Conservation (phyloP, 1,140 invertebrate species). For the Brachionus rotundiformis region DNA sequence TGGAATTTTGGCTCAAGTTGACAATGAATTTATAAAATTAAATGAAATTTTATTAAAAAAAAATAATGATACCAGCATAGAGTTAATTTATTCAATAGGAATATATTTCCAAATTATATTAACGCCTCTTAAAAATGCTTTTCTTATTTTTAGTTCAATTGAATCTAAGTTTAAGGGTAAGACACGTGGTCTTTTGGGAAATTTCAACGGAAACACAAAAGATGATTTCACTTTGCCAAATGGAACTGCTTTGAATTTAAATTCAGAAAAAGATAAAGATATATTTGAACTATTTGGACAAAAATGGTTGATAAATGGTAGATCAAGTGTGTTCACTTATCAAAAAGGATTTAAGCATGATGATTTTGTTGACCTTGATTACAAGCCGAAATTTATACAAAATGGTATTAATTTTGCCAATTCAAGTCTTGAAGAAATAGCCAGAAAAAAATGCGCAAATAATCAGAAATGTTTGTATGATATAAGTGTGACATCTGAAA, state of each 20-base stretch:
- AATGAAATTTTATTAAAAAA: too few species aligned
- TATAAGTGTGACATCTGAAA: not conserved
- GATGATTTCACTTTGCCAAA: conserved; percentile 55
- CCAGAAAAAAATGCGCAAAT: not conserved
- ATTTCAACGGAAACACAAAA: conserved; percentile 53
- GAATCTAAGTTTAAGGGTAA: conserved; percentile 51
- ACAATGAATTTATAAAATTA: too few species aligned
- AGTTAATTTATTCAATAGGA: not conserved
- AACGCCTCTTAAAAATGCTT: not conserved
- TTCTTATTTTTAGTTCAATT: conserved; percentile 42
- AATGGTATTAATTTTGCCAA: not conserved
- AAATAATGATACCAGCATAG: not conserved
- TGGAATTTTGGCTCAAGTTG: too few species aligned
- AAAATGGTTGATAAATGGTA: conserved; percentile 34
- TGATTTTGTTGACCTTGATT: not conserved
- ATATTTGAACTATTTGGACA: conserved; percentile 54
- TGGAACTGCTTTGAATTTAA: conserved; percentile 52
- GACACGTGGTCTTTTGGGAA: conserved; percentile 55
- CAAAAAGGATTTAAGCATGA: not conserved
- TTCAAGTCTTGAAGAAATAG: not conserved
- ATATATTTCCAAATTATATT: not conserved
- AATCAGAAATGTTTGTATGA: conserved; percentile 2
- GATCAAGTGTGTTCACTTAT: not conserved
- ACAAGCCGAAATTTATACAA: not conserved
- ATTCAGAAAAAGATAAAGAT: conserved; percentile 52